These are phyloP conservation scores for Acrobasis suavella DNA, from an alignment of 2,888 invertebrate species.

Conservation along the genomic window DNA sequence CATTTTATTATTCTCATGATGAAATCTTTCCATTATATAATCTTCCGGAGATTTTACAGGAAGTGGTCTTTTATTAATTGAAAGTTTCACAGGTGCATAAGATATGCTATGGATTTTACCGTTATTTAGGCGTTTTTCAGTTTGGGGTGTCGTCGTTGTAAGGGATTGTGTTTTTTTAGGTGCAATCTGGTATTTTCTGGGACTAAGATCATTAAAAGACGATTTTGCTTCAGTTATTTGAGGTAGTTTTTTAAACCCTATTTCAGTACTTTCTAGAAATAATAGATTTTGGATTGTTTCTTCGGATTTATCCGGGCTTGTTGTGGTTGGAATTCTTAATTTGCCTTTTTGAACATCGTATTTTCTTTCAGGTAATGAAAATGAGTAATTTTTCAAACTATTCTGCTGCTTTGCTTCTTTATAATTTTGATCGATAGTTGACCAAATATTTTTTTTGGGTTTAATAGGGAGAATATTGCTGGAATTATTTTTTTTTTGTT, in stretches of 20 bases:
- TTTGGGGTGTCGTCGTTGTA: neutral
- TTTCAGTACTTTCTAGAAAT: neutral
- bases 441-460: neutral
- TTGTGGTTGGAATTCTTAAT: neutral
- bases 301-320: neutral
- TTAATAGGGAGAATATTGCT: neutral
- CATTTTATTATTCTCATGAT: neutral
- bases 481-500: neutral
- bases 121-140: neutral
- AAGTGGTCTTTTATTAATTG: neutral
- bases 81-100: neutral
- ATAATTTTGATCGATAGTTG: neutral
- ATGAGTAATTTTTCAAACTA: neutral
- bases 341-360: neutral
- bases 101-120: neutral
- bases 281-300: slow-evolving; percentile 6
- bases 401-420: neutral
- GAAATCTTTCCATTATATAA: slow-evolving; percentile 8
- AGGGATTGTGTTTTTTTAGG: neutral
- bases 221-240: neutral
- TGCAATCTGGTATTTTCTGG: neutral
- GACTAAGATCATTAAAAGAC: neutral
- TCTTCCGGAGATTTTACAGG: neutral
- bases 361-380: neutral
- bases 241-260: neutral